Evolutionary conservation across 1,140 invertebrate genomes (phyloP), one percentile per base, ranked within the genome.

Genomic region (Aphaenogaster floridana): DNA sequence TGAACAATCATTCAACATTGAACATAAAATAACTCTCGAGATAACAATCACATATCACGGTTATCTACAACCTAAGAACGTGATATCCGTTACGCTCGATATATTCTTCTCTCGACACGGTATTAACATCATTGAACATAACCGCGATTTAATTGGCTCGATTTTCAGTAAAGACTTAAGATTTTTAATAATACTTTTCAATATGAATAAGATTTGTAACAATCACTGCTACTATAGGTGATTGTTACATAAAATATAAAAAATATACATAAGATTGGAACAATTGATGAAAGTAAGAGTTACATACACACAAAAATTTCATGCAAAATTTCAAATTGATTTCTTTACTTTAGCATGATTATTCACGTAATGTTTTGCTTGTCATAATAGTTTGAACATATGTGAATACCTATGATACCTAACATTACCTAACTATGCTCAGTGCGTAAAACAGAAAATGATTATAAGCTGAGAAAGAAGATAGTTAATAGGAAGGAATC

Each of bases 271-370:
- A 21, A 52, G 45, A 66, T 69, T 45, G 15, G 15, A 57, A 13
- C 34, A 34, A 66, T 48, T 15, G 45, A 52, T 21, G 50, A 52
- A 42, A 52, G 17, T 15, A 72, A 42, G 17, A 54, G 17, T 17
- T 52, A 2, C 59, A 28, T 28, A 28, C 36, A 42, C 34, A 57
- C 8, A n/a, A 42, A 77, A 50, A 28, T 9, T 13, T 50, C 34
- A 61, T 48, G 17, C 42, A 48, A 78, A 50, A 66, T 79, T 45
- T 79, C 8, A 66, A 79, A 48, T 66, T 45, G 28, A 78, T 78
- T 48, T 48, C 5, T 59, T 17, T 57, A 45, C 5, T 59, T 17
- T 57, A 45, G 15, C 17, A 28, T 42, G 13, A 45, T 69, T 57
- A 17, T 52, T 2, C 36, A 42, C 15, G 11, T 28, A n/a, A 50